Evolutionary conservation across 2,888 invertebrate genomes (phyloP).

Genomic region (Apamea epomidion): DNA sequence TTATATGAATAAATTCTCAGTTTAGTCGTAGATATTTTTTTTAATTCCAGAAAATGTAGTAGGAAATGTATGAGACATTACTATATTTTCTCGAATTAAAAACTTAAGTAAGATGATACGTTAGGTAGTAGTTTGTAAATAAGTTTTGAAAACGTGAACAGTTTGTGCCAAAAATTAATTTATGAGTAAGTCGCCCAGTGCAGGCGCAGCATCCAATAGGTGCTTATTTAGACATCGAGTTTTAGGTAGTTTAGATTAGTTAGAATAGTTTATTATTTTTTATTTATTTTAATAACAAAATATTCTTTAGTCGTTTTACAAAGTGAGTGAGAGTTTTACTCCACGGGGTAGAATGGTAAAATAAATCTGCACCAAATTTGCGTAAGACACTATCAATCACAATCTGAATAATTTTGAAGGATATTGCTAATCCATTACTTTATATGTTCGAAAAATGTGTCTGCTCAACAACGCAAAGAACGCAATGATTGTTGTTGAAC

Average conservation of each 20-base stretch:
- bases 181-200: slow-evolving; percentile 32
- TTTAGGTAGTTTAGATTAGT: slow-evolving; percentile 21
- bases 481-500: not conserved
- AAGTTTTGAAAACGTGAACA: slow-evolving; percentile 74
- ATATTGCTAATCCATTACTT: not conserved
- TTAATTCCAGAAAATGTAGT: not conserved
- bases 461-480: not conserved
- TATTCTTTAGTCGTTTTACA: not conserved
- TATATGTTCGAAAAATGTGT: not conserved
- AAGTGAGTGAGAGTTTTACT: not conserved
- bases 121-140: slow-evolving; percentile 66
- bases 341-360: not conserved
- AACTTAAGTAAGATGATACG: slow-evolving; percentile 16
- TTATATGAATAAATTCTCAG: slow-evolving; percentile 18
- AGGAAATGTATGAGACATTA: not conserved
- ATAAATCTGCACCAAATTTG: not conserved
- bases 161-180: slow-evolving; percentile 76
- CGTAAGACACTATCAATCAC: not conserved
- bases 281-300: slow-evolving; percentile 40
- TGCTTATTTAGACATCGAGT: slow-evolving; percentile 45
- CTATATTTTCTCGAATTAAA: slow-evolving; percentile 6
- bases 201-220: slow-evolving; percentile 52
- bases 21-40: not conserved
- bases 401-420: not conserved
- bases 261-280: slow-evolving; percentile 6